Evolutionary conservation across 2,113 vertebrate species (phyloP).

Genomic region (Bubalus kerabau): DNA sequence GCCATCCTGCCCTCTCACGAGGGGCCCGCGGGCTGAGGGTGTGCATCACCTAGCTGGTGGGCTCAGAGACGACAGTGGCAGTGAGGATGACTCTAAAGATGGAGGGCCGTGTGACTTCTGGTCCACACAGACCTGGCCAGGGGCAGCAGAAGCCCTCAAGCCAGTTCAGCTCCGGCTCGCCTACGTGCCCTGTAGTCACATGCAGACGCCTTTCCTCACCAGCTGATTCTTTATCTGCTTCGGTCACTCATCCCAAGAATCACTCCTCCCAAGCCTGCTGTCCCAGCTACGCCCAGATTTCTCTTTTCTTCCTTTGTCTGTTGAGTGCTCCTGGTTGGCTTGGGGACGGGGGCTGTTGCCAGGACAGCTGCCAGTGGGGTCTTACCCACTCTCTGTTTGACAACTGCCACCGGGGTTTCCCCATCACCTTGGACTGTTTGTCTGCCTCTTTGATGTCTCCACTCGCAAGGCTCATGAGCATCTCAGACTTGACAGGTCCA

Average conservation of each 20-base stretch:
- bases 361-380: not conserved
- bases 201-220: not conserved
- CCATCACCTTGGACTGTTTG: not conserved
- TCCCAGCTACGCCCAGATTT: not conserved
- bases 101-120: not conserved
- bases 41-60: not conserved
- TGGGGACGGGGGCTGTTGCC: not conserved
- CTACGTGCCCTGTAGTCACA: not conserved
- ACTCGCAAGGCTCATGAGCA: not conserved
- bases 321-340: not conserved
- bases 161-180: not conserved
- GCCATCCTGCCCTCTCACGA: not conserved
- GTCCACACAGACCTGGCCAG: no score
- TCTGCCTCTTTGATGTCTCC: not conserved
- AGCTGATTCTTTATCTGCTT: not conserved
- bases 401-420: not conserved
- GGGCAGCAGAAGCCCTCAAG: not conserved
- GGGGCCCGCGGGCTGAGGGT: fast-evolving
- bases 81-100: not conserved
- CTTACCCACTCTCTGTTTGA: not conserved
- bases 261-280: not conserved
- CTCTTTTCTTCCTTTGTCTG: not conserved
- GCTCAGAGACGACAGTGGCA: not conserved
- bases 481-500: not conserved
- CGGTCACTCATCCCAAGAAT: not conserved